Evolutionary conservation across 2,113 vertebrate genomes (phyloP).

Genomic region (Anhinga anhinga): DNA sequence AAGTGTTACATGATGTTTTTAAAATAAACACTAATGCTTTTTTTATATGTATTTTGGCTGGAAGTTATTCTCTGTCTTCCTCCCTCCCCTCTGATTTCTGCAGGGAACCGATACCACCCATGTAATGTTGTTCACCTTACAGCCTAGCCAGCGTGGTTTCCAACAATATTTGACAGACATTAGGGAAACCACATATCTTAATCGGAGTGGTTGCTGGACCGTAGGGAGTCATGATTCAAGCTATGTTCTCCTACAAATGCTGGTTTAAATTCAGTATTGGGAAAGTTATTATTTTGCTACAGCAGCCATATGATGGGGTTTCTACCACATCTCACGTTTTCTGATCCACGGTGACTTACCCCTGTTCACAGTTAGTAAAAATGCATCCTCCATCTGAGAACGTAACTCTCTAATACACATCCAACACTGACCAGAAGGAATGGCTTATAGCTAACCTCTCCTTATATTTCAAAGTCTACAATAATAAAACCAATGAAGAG

Average conservation of each 20-base stretch:
- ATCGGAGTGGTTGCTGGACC: constrained; percentile 12
- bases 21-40: constrained; percentile 54
- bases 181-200: constrained; percentile 40
- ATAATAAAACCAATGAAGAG: background rate
- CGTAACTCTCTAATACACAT: background rate
- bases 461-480: constrained; percentile 21
- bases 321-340: background rate
- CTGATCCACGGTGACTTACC: background rate
- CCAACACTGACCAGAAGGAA: background rate
- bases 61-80: constrained; percentile 42
- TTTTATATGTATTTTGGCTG: constrained; percentile 27
- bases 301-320: background rate
- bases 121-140: constrained; percentile 30
- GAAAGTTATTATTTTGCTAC: background rate
- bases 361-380: constrained; percentile 33
- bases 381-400: background rate
- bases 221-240: constrained; percentile 1
- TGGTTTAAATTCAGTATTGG: background rate
- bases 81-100: background rate
- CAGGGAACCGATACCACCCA: constrained; percentile 50
- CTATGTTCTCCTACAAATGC: background rate
- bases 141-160: background rate
- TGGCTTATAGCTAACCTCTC: background rate
- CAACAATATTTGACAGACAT: constrained; percentile 32
- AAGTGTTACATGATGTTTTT: constrained; percentile 49